These are phyloP conservation scores for Dasypogon diadema DNA, from an alignment of 2,888 invertebrate genomes.

Conservation along the genomic window DNA sequence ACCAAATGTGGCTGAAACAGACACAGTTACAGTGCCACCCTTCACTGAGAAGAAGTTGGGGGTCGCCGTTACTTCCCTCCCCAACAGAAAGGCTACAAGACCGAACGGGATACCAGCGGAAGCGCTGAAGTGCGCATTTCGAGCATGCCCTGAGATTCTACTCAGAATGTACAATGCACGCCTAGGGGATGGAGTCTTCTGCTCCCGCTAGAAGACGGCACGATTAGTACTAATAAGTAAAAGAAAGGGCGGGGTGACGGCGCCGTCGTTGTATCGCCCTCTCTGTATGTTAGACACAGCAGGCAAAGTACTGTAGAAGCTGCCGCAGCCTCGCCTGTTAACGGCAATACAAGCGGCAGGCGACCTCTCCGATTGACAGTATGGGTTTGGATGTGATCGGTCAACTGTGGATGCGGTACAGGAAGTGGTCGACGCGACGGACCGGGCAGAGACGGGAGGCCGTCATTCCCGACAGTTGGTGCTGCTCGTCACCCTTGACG, in stretches of 20 bases:
- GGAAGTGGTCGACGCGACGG: too few species aligned
- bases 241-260: background rate
- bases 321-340: too few species aligned
- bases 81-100: background rate
- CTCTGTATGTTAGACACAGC: slow-evolving; percentile 7
- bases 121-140: background rate
- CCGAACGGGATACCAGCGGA: background rate
- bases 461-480: too few species aligned
- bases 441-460: too few species aligned
- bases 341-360: too few species aligned
- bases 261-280: background rate
- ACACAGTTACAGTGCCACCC: background rate
- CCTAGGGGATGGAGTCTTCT: background rate
- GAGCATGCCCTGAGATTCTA: background rate
- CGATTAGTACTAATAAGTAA: background rate
- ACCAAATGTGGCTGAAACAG: background rate
- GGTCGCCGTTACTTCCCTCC: background rate
- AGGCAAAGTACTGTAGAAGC: background rate
- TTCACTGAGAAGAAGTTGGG: background rate
- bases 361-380: too few species aligned
- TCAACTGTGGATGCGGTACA: too few species aligned
- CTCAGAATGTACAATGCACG: background rate
- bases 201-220: background rate
- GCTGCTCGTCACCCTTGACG: too few species aligned
- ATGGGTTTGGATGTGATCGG: too few species aligned